Conservation (phyloP, 1,140 invertebrate species). For the Oncopodura yosiiana region DNA sequence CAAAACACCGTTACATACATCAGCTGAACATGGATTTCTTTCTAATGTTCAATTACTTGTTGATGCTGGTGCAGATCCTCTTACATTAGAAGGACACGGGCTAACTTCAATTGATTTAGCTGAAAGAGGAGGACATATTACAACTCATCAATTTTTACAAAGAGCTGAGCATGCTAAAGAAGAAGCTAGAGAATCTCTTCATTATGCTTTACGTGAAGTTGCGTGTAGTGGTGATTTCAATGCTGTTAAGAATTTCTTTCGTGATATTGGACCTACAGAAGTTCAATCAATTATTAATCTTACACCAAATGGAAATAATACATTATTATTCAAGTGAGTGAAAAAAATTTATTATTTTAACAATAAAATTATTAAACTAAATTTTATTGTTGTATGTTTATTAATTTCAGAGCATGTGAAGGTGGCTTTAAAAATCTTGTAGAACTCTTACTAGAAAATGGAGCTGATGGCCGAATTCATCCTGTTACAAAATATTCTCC, state of each 20-base stretch:
- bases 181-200: constrained; percentile 54
- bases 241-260: constrained; percentile 53
- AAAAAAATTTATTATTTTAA: background rate
- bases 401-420: constrained; percentile 52
- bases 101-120: constrained; percentile 64
- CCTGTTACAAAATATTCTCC: constrained; percentile 84
- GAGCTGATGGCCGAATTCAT: constrained; percentile 76
- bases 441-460: constrained; percentile 61
- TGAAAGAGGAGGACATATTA: constrained; percentile 56
- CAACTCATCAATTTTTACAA: constrained; percentile 56
- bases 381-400: background rate
- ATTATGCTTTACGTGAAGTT: constrained; percentile 60
- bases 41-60: constrained; percentile 59
- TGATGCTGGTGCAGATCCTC: constrained; percentile 55
- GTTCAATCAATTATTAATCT: constrained; percentile 60
- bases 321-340: constrained; percentile 69
- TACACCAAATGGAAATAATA: constrained; percentile 74
- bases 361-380: background rate
- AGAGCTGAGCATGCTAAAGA: constrained; percentile 64
- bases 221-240: constrained; percentile 57
- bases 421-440: constrained; percentile 71
- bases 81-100: constrained; percentile 53
- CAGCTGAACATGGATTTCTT: constrained; percentile 65
- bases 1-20: constrained; percentile 68
- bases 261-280: constrained; percentile 56